Evolutionary conservation across 2,888 invertebrate species (phyloP).

Genomic region (Thysanoteuthis rhombus): DNA sequence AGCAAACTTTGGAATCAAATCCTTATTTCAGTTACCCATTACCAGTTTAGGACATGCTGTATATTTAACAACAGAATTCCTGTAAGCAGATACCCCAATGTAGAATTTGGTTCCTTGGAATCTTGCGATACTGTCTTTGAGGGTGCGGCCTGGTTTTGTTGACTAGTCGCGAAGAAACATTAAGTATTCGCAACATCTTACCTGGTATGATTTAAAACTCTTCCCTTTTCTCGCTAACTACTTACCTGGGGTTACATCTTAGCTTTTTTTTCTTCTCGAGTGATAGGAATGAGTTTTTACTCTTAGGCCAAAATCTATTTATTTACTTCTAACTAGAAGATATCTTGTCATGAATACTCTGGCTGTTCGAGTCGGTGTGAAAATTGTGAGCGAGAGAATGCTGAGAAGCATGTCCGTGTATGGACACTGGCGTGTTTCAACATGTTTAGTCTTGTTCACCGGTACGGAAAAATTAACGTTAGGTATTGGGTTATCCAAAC

Average conservation of each 20-base stretch:
- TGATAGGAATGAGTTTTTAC: neutral
- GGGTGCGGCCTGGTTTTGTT: neutral
- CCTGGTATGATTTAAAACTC: neutral
- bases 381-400: too few relatives aligned
- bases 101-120: neutral
- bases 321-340: too few relatives aligned
- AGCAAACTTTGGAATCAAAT: neutral
- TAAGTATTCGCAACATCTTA: neutral
- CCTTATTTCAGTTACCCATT: neutral
- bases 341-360: too few relatives aligned
- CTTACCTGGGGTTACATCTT: neutral
- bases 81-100: neutral
- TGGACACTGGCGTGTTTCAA: too few relatives aligned
- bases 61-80: neutral
- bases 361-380: too few relatives aligned
- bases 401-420: too few relatives aligned
- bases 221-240: neutral
- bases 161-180: neutral
- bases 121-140: neutral
- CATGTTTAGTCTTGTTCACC: too few relatives aligned
- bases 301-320: neutral
- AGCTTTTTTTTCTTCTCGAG: neutral
- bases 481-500: too few relatives aligned
- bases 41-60: neutral
- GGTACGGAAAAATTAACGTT: too few relatives aligned